Base-by-base conservation (phyloP, 2,888 invertebrate species). In the Leistus spinibarbis region DNA sequence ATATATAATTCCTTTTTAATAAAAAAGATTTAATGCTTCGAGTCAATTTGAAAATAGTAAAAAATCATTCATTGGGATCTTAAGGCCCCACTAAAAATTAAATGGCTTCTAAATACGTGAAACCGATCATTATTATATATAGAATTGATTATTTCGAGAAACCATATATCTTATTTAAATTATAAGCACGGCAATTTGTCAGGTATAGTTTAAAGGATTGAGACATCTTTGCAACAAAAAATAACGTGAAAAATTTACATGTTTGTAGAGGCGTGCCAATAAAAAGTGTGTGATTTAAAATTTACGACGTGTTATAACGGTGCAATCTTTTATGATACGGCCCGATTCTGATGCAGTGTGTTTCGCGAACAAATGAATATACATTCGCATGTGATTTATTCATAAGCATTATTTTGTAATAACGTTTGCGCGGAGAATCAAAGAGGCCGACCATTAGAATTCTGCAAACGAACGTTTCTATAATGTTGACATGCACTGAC, bases 391-490 rank as follows among this genome's bases (percentile, higher is more conserved):
- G 65, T 71, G 64, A 71, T 65, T 71, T 71, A 71, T 71, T 54
- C 71, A 64, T 69, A 65, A 40, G 13, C 54, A 64, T 64, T n/a
- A n/a, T n/a, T 65, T 65, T 65, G 71, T 71, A 65, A 71, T 71
- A 71, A 64, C 71, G 64, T 71, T 71, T 64, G 19, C 64, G 53
- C 60, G 63, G 54, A 54, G 56, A 54, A 20, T 71, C 71, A 71
- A 71, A 65, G 65, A 27, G 65, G 56, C 71, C 71, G 71, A 54
- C 54, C 53, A 71, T 64, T 71, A 71, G 71, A 71, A 71, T 71
- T 71, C 71, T 71, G 56, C 56, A 40, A 71, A 65, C 71, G 65
- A 71, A 65, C 71, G 65, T 71, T 40, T 65, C 7, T 40, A 40
- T 40, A 40, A 40, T 65, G 71, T 54, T 71, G 71, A 71, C 71